Base-by-base conservation (phyloP, 2,113 vertebrate species). In the Vimba vimba region DNA sequence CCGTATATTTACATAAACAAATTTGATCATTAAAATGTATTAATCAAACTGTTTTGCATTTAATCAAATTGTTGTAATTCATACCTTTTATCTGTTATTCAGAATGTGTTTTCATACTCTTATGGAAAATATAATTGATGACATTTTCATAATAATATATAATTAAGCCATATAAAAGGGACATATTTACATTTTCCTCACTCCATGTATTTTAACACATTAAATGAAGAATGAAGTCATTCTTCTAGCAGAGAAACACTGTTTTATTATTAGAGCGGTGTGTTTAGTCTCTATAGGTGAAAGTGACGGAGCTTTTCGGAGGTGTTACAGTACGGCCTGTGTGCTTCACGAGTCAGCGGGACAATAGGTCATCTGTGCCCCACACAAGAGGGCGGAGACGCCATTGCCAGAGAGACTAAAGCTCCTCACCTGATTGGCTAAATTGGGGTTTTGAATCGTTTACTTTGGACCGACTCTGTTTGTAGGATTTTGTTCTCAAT, bases 331-430 rank as follows among this genome's bases (percentile, higher is more conserved):
- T 86, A 68, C 71, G 33, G 19, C 71, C 59, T 90, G 85, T 69
- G 88, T 50, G 64, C 19, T 86, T 60, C 86, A 75, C 81, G 76
- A 89, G 91, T 91, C 90, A 79, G 77, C 75, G 87, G 86, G 89
- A 94, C 93, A 93, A 93, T 92, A 90, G 89, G 87, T 90, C 86
- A 93, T 93, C 92, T 93, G 92, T 93, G 87, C 88, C 86, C 88
- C 73, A 90, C 89, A 89, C 85, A 86, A 69, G 88, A 90, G 89
- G 91, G 92, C 21, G 88, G 91, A 89, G 69, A n/a, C 83, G 39
- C n/a, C 62, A 55, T 73, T 33, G 85, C 88, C 86, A 27, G 0
- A 21, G 82, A 89, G 92, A 92, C 90, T 87, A 87, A 87, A 86
- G 60, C 88, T 80, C 82, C 2, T 75, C 4, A 4, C 11, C 79